Percentiles rank a stretch among this genome's conserved stretches.
Evolutionary conservation across 2,888 invertebrate species (phyloP).

Genomic region (Cerastis leucographa): DNA sequence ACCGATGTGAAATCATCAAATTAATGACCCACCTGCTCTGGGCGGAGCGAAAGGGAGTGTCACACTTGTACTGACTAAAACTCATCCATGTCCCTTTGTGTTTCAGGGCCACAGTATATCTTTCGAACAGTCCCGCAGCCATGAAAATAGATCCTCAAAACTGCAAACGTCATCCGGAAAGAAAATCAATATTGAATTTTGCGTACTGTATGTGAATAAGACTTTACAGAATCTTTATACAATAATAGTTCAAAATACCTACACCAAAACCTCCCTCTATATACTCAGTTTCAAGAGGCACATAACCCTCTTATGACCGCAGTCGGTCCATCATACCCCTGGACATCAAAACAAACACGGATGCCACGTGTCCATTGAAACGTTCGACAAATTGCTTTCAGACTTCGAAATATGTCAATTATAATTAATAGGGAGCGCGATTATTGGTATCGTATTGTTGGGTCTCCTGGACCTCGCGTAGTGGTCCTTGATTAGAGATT

Average conservation of each 20-base stretch:
- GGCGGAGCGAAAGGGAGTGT: no score
- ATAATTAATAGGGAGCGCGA: constrained; percentile 88
- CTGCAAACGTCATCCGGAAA: fast-evolving
- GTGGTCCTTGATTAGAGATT: constrained; percentile 43
- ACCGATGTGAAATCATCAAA: no score
- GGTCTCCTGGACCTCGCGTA: constrained; percentile 38
- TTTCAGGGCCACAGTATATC: no score
- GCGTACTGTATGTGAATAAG: not conserved
- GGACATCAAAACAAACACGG: constrained; percentile 89
- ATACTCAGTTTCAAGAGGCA: constrained; percentile 68
- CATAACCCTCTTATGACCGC: constrained; percentile 76
- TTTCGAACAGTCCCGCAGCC: no score
- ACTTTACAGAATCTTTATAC: not conserved
- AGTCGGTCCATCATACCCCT: constrained; percentile 78
- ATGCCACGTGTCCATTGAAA: constrained; percentile 83
- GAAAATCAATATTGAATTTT: not conserved
- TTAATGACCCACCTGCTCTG: no score
- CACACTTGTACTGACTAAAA: no score
- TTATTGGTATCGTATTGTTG: constrained; percentile 76
- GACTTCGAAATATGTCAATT: constrained; percentile 89
- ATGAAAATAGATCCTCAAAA: not conserved
- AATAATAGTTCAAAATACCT: constrained; percentile 7
- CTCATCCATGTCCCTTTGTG: no score
- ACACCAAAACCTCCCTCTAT: constrained; percentile 61
- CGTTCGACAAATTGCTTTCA: constrained; percentile 84